Evolutionary conservation across 2,888 invertebrate genomes (phyloP).

Genomic region (Parochlus steinenii): DNA sequence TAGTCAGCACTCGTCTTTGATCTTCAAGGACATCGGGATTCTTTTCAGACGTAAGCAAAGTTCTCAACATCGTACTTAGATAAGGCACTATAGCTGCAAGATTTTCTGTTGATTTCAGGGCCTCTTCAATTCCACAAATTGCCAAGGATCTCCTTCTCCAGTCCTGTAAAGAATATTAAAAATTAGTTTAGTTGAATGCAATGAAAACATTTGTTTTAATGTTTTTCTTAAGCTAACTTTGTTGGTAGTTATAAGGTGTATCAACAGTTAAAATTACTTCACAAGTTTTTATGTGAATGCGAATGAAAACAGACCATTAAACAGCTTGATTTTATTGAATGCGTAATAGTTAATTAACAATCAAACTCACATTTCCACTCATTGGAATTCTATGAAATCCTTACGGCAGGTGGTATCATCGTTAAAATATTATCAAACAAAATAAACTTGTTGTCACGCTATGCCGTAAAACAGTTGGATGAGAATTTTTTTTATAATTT

Average conservation of each 20-base stretch:
- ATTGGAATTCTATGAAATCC: neutral
- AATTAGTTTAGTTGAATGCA: no score
- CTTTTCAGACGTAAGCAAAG: constrained; percentile 46
- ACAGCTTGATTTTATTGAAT: neutral
- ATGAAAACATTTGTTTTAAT: neutral
- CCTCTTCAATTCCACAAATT: constrained; percentile 23
- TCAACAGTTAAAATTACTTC: neutral
- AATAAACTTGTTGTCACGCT: no score
- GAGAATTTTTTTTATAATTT: no score
- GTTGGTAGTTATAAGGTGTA: constrained; percentile 6
- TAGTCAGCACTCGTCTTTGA: constrained; percentile 26
- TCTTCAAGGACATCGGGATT: constrained; percentile 28
- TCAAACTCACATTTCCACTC: constrained; percentile 1
- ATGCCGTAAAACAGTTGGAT: no score
- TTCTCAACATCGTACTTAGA: constrained; percentile 43
- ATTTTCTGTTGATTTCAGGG: constrained; percentile 34
- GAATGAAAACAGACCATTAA: neutral
- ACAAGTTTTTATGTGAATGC: neutral
- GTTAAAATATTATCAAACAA: no score
- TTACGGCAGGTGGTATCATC: no score
- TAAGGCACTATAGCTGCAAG: constrained; percentile 39
- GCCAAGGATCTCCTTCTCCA: constrained; percentile 28
- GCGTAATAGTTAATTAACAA: neutral
- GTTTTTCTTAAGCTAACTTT: neutral
- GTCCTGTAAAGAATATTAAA: constrained; percentile 20